A percentile compares a stretch with the other conserved stretches of the same genome.
Conservation (phyloP, 2,113 vertebrate species). For the Labeo rohita region DNA sequence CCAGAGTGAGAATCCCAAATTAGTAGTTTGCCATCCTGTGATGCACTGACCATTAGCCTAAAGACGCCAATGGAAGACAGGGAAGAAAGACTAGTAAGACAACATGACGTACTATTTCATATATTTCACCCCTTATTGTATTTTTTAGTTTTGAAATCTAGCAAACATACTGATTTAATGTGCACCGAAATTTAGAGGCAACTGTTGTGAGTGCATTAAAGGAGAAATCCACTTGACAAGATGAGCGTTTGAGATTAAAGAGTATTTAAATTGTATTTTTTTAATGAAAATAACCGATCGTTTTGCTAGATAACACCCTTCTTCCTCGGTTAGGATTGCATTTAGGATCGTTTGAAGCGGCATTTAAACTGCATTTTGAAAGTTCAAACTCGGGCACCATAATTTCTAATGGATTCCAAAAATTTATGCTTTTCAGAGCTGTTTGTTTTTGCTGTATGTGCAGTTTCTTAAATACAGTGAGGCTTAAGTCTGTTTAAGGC, state of each 20-base stretch:
- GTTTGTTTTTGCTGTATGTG: background rate
- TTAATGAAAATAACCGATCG: too few relatives aligned
- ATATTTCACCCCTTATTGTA: background rate
- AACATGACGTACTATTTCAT: background rate
- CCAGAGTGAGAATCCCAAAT: conserved; percentile 77
- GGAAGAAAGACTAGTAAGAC: background rate
- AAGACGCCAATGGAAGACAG: background rate
- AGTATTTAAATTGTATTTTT: too few relatives aligned
- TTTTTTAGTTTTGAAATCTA: background rate
- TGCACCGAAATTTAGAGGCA: background rate
- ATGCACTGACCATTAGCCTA: conserved; percentile 80
- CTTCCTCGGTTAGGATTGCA: too few relatives aligned
- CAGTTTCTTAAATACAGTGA: background rate
- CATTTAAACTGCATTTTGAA: too few relatives aligned
- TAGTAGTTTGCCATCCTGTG: conserved; percentile 81
- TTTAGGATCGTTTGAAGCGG: too few relatives aligned
- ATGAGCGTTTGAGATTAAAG: too few relatives aligned
- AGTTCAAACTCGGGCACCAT: too few relatives aligned
- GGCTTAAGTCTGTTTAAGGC: conserved; percentile 37
- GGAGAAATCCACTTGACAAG: too few relatives aligned
- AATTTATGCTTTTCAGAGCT: background rate
- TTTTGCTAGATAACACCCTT: too few relatives aligned
- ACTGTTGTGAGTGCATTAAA: background rate
- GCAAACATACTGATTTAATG: background rate
- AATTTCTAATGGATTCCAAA: background rate